These are phyloP conservation scores for Nomada ruficornis DNA, from an alignment of 2,888 invertebrate genomes.

Conservation along the genomic window DNA sequence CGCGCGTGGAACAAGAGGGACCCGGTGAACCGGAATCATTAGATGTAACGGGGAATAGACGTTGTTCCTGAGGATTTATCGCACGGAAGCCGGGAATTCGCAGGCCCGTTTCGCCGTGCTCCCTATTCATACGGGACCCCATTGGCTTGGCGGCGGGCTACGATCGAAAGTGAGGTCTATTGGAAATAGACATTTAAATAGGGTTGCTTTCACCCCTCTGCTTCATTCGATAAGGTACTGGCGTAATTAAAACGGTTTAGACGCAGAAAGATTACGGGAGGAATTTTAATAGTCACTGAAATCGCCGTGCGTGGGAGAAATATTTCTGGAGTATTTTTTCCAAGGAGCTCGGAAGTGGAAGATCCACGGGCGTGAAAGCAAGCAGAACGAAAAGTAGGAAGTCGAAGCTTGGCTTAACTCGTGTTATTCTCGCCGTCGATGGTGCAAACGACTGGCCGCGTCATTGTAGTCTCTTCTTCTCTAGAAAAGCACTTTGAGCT, in stretches of 20 bases:
- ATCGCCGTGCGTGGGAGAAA: not conserved
- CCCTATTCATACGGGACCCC: conserved; percentile 40
- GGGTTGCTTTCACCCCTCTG: not conserved
- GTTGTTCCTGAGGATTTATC: conserved; percentile 62
- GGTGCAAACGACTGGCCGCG: conserved; percentile 63
- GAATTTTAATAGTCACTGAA: not conserved
- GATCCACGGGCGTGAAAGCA: not conserved
- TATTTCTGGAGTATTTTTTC: conserved; percentile 27
- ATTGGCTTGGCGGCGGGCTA: conserved; percentile 20
- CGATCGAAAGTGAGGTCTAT: conserved; percentile 22
- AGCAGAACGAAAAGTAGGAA: conserved; percentile 12
- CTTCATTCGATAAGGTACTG: not conserved
- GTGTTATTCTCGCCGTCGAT: conserved; percentile 58
- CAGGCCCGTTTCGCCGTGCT: conserved; percentile 24
- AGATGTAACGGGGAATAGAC: conserved; percentile 69
- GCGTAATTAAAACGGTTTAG: no score
- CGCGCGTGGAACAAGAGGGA: conserved; percentile 66
- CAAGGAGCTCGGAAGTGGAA: conserved; percentile 5
- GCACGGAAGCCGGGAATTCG: conserved; percentile 63
- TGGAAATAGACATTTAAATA: conserved; percentile 10
- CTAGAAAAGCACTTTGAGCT: not conserved
- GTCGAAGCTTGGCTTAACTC: conserved; percentile 60
- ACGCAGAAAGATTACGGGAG: not conserved
- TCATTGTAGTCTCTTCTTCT: conserved; percentile 55
- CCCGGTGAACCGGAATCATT: conserved; percentile 67